These are phyloP conservation scores for Rachycentron canadum DNA, from an alignment of 2,797 vertebrate species.

Conservation along the genomic window DNA sequence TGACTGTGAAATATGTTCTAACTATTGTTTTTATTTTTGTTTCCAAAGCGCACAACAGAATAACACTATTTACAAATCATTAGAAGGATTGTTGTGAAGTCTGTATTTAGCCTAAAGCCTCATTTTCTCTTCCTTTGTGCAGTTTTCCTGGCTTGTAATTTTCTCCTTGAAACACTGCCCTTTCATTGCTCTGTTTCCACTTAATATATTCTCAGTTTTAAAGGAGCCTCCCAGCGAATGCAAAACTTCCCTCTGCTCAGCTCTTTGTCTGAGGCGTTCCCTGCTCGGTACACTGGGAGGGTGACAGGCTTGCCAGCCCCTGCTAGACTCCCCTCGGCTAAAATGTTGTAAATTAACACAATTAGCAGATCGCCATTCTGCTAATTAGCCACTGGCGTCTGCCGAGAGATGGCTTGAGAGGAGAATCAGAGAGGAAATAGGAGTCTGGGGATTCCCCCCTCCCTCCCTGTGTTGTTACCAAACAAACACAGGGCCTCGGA, in stretches of 20 bases:
- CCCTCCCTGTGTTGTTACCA: slow-evolving; percentile 91
- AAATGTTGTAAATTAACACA: slow-evolving; percentile 99
- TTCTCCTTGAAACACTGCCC: slow-evolving; percentile 37
- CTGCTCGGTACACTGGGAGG: slow-evolving; percentile 86
- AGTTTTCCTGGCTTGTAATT: slow-evolving; percentile 13
- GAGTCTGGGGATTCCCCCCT: slow-evolving; percentile 80
- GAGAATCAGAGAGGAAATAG: slow-evolving; percentile 88
- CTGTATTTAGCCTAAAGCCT: slow-evolving; percentile 15
- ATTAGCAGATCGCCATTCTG: slow-evolving; percentile 96
- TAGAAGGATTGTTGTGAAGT: neutral
- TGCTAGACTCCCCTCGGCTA: slow-evolving; percentile 94
- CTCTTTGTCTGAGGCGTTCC: slow-evolving; percentile 90
- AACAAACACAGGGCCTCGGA: slow-evolving; percentile 85
- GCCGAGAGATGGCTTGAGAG: slow-evolving; percentile 90
- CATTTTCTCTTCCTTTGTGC: slow-evolving; percentile 11
- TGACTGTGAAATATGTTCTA: too few relatives aligned
- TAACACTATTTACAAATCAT: neutral
- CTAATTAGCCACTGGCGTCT: slow-evolving; percentile 97
- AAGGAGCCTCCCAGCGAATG: slow-evolving; percentile 55
- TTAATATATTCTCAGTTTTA: slow-evolving; percentile 55
- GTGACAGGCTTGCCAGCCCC: slow-evolving; percentile 91
- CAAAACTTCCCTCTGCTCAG: slow-evolving; percentile 52
- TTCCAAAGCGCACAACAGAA: neutral
- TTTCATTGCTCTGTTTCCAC: slow-evolving; percentile 32
- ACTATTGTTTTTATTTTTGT: neutral